A percentile compares a stretch with the other conserved stretches of the same genome.
Conservation (phyloP, 1,140 invertebrate genomes). For the Saccostrea cuccullata region DNA sequence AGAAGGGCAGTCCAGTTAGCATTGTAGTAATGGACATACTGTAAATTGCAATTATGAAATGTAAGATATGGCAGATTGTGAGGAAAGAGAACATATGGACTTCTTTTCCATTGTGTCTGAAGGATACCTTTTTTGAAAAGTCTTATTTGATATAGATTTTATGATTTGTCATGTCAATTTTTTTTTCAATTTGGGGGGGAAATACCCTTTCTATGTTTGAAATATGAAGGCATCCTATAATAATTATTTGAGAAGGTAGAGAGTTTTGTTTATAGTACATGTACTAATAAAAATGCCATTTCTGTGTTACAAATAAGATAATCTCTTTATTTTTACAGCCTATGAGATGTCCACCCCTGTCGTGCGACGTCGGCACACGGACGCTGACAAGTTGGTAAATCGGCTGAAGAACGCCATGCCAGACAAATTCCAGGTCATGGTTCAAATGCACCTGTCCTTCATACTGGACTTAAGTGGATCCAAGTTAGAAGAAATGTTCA, state of each 20-base stretch:
- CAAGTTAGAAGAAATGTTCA: constrained; percentile 68
- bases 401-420: constrained; percentile 80
- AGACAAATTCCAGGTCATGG: constrained; percentile 91
- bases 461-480: constrained; percentile 85
- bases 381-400: constrained; percentile 68
- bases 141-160: not conserved
- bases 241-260: too few relatives aligned
- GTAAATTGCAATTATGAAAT: not conserved
- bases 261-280: too few relatives aligned
- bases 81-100: not conserved
- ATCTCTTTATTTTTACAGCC: constrained; percentile 55
- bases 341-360: constrained; percentile 66
- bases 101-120: not conserved
- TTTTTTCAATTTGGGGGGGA: too few relatives aligned
- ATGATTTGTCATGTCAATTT: too few relatives aligned
- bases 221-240: too few relatives aligned
- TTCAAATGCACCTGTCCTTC: constrained; percentile 95
- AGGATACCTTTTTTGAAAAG: not conserved
- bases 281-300: too few relatives aligned
- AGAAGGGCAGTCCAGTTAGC: not conserved
- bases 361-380: constrained; percentile 63
- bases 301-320: too few relatives aligned
- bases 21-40: not conserved
- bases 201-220: too few relatives aligned
- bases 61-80: not conserved